Base-by-base conservation (phyloP, 2,888 invertebrate genomes). In the Hyppa rectilinea region DNA sequence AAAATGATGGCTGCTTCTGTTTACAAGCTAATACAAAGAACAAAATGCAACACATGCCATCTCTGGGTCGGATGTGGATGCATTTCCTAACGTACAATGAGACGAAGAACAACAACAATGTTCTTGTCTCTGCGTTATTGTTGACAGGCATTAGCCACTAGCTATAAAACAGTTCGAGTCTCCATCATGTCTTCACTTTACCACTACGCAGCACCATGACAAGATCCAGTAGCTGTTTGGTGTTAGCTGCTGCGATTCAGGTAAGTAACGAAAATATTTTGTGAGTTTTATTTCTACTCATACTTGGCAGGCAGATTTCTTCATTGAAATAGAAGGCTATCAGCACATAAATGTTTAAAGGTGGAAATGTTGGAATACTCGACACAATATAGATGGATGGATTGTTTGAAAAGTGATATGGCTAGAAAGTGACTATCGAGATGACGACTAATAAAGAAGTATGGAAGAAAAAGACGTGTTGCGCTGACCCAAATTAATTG, bases 51-150 rank as follows among this genome's bases (percentile, higher is more conserved):
- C 12, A 36, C 26, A 52, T 43, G 17, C 26, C 50, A 26, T 9
- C 26, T 67, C 34, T 36, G n/a, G 26, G 34, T 36, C 12, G 68
- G n/a, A 52, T 53, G 52, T 12, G 9, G 17, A 26, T 14, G 10
- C 68, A 70, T 59, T 47, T n/a, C 1, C 5, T n/a, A 53, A 26
- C 4, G 53, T 26, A 17, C 26, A 52, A n/a, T 38, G 4, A 12
- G 7, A 7, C 2, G 36, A 55, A 60, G 59, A 75, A 68, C 75
- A 53, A 68, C 49, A 36, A 38, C 29, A 6, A 53, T 36, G 34
- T 20, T 55, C 6, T 40, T n/a, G 9, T 14, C 4, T 36, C 26
- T 45, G 23, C 59, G n/a, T 29, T 40, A 1, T 40, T 71, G 55
- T 68, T 68, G 53, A 67, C 47, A 12, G 10, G 36, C 65, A 56